Percentiles rank a stretch among this genome's conserved stretches.
phyloP scores from a whole-genome alignment of 1,140 invertebrate species.

The Aphaenogaster floridana region DNA sequence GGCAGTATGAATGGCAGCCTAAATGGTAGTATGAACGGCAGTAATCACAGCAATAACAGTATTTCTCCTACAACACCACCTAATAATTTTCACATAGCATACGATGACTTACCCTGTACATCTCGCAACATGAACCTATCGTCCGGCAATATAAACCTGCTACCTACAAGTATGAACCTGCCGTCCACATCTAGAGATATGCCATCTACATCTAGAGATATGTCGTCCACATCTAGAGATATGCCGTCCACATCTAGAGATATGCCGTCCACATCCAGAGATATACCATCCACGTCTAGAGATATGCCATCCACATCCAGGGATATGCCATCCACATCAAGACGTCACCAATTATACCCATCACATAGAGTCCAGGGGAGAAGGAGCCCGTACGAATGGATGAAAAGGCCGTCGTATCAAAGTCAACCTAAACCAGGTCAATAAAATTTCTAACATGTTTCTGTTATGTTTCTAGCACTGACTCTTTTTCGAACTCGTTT shows the following conservation, averaged over 20 bases:
- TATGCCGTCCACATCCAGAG: neutral
- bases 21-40: slow-evolving; percentile 11
- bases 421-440: slow-evolving; percentile 93
- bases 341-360: slow-evolving; percentile 67
- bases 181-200: slow-evolving; percentile 21
- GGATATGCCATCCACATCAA: neutral
- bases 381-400: slow-evolving; percentile 95
- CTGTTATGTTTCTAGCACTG: neutral
- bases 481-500: neutral
- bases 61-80: slow-evolving; percentile 2
- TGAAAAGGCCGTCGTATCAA: slow-evolving; percentile 95
- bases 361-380: slow-evolving; percentile 83
- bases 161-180: neutral
- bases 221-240: slow-evolving; percentile 1
- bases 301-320: slow-evolving; percentile 17
- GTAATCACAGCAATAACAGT: neutral
- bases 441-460: slow-evolving; percentile 71
- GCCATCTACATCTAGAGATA: neutral
- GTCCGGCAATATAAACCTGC: neutral
- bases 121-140: slow-evolving; percentile 70
- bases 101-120: slow-evolving; percentile 1
- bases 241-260: neutral
- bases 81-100: neutral
- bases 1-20: neutral
- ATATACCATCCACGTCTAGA: slow-evolving; percentile 2